These are phyloP conservation scores for Camptogramma bilineatum DNA, from an alignment of 2,888 invertebrate species.

Conservation along the genomic window DNA sequence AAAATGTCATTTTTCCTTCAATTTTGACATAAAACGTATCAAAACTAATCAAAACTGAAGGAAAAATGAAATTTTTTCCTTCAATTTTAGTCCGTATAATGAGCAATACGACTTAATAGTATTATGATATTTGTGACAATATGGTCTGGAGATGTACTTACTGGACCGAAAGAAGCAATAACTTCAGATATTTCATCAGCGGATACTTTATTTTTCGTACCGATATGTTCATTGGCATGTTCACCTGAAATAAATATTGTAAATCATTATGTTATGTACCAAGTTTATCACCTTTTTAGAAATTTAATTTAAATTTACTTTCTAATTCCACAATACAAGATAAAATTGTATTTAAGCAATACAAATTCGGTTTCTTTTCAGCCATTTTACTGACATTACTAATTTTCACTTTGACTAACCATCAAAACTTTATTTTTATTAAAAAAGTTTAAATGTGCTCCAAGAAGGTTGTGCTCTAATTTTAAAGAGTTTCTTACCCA, in stretches of 20 bases:
- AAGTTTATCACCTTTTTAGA: not conserved
- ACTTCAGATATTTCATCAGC: constrained; percentile 79
- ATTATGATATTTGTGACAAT: not conserved
- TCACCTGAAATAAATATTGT: constrained; percentile 65
- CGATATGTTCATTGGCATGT: constrained; percentile 78
- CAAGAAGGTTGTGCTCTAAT: constrained; percentile 1
- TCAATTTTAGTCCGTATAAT: too few species aligned
- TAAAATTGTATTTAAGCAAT: constrained; percentile 59
- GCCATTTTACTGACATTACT: constrained; percentile 27
- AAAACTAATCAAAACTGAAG: too few species aligned
- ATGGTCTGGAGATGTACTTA: constrained; percentile 53
- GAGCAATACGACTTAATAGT: too few species aligned
- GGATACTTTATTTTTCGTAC: constrained; percentile 68
- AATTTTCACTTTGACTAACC: constrained; percentile 11
- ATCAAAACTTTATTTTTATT: not conserved
- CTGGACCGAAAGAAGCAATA: constrained; percentile 77
- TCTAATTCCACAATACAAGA: constrained; percentile 58
- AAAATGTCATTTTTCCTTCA: too few species aligned
- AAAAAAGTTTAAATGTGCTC: constrained; percentile 15
- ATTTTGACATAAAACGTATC: too few species aligned
- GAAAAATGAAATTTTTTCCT: too few species aligned
- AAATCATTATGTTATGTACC: not conserved
- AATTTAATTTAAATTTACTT: constrained; percentile 39
- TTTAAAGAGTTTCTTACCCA: constrained; percentile 85
- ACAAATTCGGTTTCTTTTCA: constrained; percentile 44